Evolutionary conservation across 2,113 vertebrate species (phyloP), one percentile per base, ranked within the genome.

Genomic region (Spea multiplicata): DNA sequence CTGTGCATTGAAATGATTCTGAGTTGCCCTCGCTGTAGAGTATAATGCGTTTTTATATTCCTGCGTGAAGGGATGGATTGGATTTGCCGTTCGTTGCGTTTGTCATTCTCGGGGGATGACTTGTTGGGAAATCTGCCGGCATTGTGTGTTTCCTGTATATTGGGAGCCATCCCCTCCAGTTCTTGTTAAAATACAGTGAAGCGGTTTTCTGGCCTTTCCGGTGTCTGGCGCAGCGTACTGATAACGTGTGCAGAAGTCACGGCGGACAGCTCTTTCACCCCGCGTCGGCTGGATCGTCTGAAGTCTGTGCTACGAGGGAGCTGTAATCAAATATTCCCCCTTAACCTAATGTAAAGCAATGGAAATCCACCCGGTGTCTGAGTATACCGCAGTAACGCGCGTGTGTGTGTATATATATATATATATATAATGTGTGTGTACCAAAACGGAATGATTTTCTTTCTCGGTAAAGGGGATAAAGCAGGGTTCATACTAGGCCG

Each of bases 101-200:
- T 72, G 68, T 78, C 70, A 47, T 73, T 14, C 2, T 30, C 5
- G 10, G 55, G 48, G 62, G 65, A 46, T 55, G 44, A 68, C 55
- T 53, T 49, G 71, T 17, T 47, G 16, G 49, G 14, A 62, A 13
- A 8, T 55, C 14, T 66, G 61, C 70, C 50, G 64, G 48, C 45
- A 61, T 44, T 74, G 44, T 66, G 70, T 52, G 30, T 74, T 74
- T 80, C 71, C 71, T 80, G 78, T 17, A 53, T 50, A 45, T 57
- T 73, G 49, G 30, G 30, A 30, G 30, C 30, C 30, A 2, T 30
- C 30, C 30, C 76, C 66, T 78, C 72, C 76, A 65, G 50, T 80
- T 80, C 64, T 66, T 30, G 30, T 66, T 80, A 73, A 74, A 73
- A 67, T 53, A 79, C 61, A 79, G 48, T 66, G 55, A 79, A 55